Base-by-base conservation (phyloP, 2,113 vertebrate species). In the Ibidorhyncha struthersii region DNA sequence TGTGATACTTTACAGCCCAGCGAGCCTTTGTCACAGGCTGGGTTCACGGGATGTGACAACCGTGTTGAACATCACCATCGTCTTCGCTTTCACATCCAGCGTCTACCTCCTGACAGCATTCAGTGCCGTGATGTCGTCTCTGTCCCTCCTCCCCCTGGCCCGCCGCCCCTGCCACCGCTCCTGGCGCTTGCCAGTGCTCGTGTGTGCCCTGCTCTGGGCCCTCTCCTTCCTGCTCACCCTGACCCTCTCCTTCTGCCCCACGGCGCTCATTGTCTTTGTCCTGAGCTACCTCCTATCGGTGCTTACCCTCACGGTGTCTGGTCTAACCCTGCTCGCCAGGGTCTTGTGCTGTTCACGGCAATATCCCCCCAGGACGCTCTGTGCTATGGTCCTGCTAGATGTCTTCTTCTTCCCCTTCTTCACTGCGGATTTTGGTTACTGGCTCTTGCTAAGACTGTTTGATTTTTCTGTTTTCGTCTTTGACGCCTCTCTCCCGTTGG, bases 171-270 rank as follows among this genome's bases (percentile, higher is more conserved):
- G 87, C 77, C 93, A 52, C 18, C 18, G 6, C 73, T 97, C 96
- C 73, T 58, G 23, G 81, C 45, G 13, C 79, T 84, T 91, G 19
- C 95, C 97, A 0, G 96, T 82, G 5, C 84, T 97, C 21, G 45
- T 86, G 29, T 97, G 97, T 34, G 41, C 96, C 49, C 90, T 96
- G 67, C 96, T 98, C 65, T 98, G 97, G 97, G 10, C 36, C 9
- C 67, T 98, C 49, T 82, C 97, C 4, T 87, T 96, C 58, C 66
- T 89, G 15, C 67, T 94, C 40, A 21, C 81, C 8, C 0, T 32
- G 7, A 82, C 12, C 14, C 65, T 91, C 59, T 63, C 43, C 49
- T 53, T 86, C 84, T 45, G 6, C 65, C 65, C 92, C 10, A 13
- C 14, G 0, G 49, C 16, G 0, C 41, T 94, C 14, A 1, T 20